Conservation (phyloP, 2,888 invertebrate genomes). For the Melanargia galathea region DNA sequence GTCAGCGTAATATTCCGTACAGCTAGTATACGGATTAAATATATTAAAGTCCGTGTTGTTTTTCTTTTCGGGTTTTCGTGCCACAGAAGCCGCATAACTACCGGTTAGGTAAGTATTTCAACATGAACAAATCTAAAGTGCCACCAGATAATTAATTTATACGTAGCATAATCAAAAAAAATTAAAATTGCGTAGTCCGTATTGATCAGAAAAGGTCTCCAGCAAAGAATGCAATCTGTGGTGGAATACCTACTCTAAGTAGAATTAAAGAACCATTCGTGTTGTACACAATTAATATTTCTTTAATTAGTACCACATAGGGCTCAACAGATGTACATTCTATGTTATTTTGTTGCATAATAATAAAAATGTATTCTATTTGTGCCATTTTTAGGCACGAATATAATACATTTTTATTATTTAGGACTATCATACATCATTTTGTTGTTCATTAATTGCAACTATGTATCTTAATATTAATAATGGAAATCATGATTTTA, state of each 20-base stretch:
- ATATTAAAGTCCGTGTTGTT: background rate
- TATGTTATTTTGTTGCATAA: too few species aligned
- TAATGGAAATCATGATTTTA: too few species aligned
- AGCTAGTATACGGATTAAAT: constrained; percentile 1
- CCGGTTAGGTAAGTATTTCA: background rate
- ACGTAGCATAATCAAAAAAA: background rate
- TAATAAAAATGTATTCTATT: too few species aligned
- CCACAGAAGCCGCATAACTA: background rate
- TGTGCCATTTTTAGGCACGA: too few species aligned
- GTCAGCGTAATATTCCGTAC: background rate
- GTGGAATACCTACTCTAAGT: constrained; percentile 68
- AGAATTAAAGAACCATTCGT: constrained; percentile 66
- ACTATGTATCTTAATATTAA: too few species aligned
- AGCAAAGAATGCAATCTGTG: constrained; percentile 53
- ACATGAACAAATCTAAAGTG: background rate
- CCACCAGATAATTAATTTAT: background rate
- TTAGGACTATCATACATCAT: too few species aligned
- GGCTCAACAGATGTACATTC: constrained; percentile 37
- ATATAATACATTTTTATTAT: too few species aligned
- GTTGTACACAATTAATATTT: too few species aligned
- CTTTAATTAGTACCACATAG: constrained; percentile 45
- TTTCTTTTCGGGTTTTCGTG: background rate
- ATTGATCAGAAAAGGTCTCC: constrained; percentile 16
- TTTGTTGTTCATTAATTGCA: too few species aligned
- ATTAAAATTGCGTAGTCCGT: constrained; percentile 1